Evolutionary conservation across 2,797 vertebrate species (phyloP), one percentile per base, ranked within the genome.

Genomic region (Rachycentron canadum): DNA sequence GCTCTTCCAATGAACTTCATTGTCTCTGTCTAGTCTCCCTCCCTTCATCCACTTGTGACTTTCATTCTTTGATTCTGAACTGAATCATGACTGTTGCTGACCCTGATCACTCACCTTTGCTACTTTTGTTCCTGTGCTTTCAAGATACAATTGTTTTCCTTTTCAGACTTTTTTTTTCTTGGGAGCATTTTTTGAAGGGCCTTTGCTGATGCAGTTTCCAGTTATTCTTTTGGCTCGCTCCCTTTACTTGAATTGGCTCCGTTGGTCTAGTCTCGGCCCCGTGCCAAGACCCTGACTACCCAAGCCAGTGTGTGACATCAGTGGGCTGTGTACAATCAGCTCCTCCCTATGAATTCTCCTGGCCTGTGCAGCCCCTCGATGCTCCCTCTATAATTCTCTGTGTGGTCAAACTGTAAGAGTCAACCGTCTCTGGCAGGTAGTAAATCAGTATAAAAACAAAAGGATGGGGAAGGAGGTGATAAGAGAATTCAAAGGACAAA

Each of bases 161-260:
- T 87, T 87, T 87, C 47, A 41, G 73, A 59, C 41, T 79, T 89
- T 81, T 91, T 73, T 82, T 75, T 86, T 82, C 77, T 83, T 38
- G 40, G 85, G 76, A 82, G 87, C 76, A 75, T 77, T 88, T 90
- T 90, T 87, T 78, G 69, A 86, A 89, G 87, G 86, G 76, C 76
- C 89, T 93, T 85, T 91, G 91, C 93, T 94, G 93, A 93, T 94
- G 94, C 91, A 91, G 92, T 92, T 96, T 95, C 95, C 95, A 93
- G 92, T 94, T 93, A 95, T 95, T 95, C 95, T 93, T 95, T 92
- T 91, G 84, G 83, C 91, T 91, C 90, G 85, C 81, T 88, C 88
- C 81, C 73, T 89, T 85, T 79, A 88, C 88, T 90, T 84, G 83
- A 88, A 89, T 91, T 92, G 95, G 92, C 94, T 94, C 94, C 89